Base-by-base conservation (phyloP, 2,888 invertebrate genomes). In the Eupithecia pulchellata region DNA sequence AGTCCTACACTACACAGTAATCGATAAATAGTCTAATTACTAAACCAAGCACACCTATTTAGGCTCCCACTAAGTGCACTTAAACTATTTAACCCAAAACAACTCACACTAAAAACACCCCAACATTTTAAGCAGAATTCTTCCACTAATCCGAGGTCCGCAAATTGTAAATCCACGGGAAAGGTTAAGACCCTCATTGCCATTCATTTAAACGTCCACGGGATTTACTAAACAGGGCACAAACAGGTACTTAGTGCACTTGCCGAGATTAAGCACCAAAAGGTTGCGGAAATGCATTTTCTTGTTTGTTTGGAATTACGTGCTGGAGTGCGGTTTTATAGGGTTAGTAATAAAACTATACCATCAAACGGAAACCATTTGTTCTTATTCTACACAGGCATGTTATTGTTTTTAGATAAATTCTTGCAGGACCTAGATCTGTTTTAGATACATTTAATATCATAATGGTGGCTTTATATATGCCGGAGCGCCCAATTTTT, bases 171-270 rank as follows among this genome's bases (percentile, higher is more conserved):
- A 70, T 73, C 73, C 69, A 64, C 39, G 63, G 47, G 67, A 71
- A 71, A 78, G 74, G 73, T 75, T 75, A 78, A 76, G 66, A 70
- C 73, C 72, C 74, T 76, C 75, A 74, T 78, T 75, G 72, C 64
- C 72, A 77, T 78, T 74, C 55, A 64, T 73, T 72, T 74, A 74
- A 67, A 63, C 69, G 66, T 67, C 70, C 64, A 71, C 71, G 62
- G 69, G 75, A 74, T 78, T 78, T 78, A 75, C 68, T 58, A 66
- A 68, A 62, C 68, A 68, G 65, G 29, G 36, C 68, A 72, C 68
- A 72, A 72, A 63, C 76, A 73, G 36, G 66, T 68, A 75, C 75
- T 76, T 73, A 76, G 64, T 61, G 69, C 74, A 69, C 73, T 67
- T 66, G 58, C 34, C 34, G 58, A 66, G 58, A 65, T 64, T 64